phyloP scores from a whole-genome alignment of 2,888 invertebrate genomes.

The Drosophila emarginata region DNA sequence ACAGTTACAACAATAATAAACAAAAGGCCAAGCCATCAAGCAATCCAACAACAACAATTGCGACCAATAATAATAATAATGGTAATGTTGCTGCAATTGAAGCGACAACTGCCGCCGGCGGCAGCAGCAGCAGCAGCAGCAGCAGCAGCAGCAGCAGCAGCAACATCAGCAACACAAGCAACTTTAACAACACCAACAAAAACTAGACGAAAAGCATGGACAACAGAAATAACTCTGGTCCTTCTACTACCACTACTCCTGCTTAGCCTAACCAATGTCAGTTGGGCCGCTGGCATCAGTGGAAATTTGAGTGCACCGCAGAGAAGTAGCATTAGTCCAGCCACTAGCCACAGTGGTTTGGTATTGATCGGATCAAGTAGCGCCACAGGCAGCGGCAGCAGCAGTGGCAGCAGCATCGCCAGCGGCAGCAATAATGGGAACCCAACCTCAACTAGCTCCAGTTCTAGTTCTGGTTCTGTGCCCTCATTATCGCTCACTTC shows the following conservation, averaged over 20 bases:
- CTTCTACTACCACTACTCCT: conserved; percentile 48
- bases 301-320: conserved; percentile 55
- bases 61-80: conserved; percentile 79
- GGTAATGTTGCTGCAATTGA: conserved; percentile 81
- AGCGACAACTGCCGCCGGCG: conserved; percentile 71
- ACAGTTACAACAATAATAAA: conserved; percentile 10
- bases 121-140: conserved; percentile 48
- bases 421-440: conserved; percentile 29
- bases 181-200: conserved; percentile 26
- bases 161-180: conserved; percentile 32
- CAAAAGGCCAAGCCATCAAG: conserved; percentile 22
- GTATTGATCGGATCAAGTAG: conserved; percentile 70
- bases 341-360: conserved; percentile 60
- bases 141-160: conserved; percentile 28
- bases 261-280: conserved; percentile 65
- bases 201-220: conserved; percentile 48
- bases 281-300: conserved; percentile 59
- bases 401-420: conserved; percentile 39
- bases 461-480: conserved; percentile 50
- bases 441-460: conserved; percentile 18
- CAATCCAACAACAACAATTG: conserved; percentile 59
- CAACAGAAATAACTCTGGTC: conserved; percentile 11
- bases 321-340: conserved; percentile 42
- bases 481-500: conserved; percentile 72
- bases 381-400: conserved; percentile 31